Base-by-base conservation (phyloP, 1,140 invertebrate genomes). In the Augochlora pura region DNA sequence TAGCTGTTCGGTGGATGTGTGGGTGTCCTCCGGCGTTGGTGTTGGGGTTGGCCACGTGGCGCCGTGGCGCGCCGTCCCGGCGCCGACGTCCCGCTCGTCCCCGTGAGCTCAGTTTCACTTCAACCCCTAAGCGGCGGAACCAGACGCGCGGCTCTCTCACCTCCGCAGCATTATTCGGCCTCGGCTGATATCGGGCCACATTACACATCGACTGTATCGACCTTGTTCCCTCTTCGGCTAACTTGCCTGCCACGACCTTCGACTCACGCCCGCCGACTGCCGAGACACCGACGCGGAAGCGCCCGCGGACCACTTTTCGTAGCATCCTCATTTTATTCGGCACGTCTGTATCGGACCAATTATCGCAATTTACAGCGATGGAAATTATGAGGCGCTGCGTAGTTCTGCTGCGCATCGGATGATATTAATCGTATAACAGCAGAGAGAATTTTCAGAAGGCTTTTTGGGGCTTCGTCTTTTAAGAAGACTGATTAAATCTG, bases 31-130 rank as follows among this genome's bases (percentile, higher is more conserved):
- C 64, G 38, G 70, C 76, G 52, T 64, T 57, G 80, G 65, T 83
- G 64, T 73, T 66, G 71, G 88, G 87, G 88, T 88, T 92, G 88
- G 90, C 88, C 91, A 91, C 91, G 91, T 91, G 91, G 91, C 91
- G 91, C 91, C 91, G 89, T 88, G 91, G 90, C 91, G 91, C 91
- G 91, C 86, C 91, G 86, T 85, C 81, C 83, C 87, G 91, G 91
- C 91, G 91, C 91, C 91, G 87, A 81, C 83, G 83, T 87, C 84
- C 81, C 88, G 86, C 87, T 82, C 49, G 49, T 52, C 89, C 83
- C 86, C 80, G 80, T 82, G 85, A 83, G 85, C 83, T 89, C 88
- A 85, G 90, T 89, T 88, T 86, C 81, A 82, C 84, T 86, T 84
- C 87, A 84, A 84, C 85, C 89, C 88, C 88, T 46, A 54, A 60